phyloP scores from a whole-genome alignment of 2,888 invertebrate genomes.

The Helicoverpa assulta region DNA sequence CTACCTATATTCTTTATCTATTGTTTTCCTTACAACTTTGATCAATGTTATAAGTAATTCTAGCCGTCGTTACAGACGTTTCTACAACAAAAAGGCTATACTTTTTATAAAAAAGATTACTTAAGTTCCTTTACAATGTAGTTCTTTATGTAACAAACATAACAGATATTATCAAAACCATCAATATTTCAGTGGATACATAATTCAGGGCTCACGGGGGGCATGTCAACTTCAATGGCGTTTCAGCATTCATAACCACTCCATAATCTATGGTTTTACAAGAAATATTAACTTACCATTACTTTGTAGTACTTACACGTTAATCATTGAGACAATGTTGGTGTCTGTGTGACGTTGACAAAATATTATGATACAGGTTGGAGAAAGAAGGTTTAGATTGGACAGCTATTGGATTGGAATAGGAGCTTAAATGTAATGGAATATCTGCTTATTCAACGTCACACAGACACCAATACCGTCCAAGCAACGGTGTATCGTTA shows the following conservation, averaged over 20 bases:
- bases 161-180: background rate
- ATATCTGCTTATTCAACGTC: no score
- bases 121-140: background rate
- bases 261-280: slow-evolving; percentile 22
- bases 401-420: no score
- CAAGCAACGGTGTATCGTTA: no score
- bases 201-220: slow-evolving; percentile 34
- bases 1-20: no score
- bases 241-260: slow-evolving; percentile 33
- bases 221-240: slow-evolving; percentile 36
- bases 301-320: slow-evolving; percentile 47
- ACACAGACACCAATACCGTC: no score
- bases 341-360: slow-evolving; percentile 12
- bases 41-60: no score
- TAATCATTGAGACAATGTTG: slow-evolving; percentile 52
- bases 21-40: no score
- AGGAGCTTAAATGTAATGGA: no score
- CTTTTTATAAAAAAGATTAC: background rate
- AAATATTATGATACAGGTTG: background rate
- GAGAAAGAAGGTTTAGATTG: background rate
- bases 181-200: slow-evolving; percentile 6
- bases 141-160: background rate
- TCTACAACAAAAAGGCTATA: background rate
- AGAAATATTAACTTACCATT: slow-evolving; percentile 33
- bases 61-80: no score